Percentiles rank a stretch among this genome's conserved stretches.
Evolutionary conservation across 2,113 vertebrate species (phyloP).

Genomic region (Lagopus muta): DNA sequence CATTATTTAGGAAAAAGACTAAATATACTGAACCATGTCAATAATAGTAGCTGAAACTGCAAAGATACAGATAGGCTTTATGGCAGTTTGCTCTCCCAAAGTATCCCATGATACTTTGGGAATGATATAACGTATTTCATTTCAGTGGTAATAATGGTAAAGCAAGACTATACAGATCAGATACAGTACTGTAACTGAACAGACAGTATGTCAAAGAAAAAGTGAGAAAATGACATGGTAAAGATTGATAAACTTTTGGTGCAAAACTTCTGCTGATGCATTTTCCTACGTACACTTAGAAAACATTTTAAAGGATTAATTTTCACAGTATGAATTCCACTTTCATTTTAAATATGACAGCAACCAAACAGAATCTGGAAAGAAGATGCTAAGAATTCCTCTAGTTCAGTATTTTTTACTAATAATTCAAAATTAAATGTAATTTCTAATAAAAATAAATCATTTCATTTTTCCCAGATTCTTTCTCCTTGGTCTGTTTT

Average conservation of each 20-base stretch:
- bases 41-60: neutral
- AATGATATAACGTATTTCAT: neutral
- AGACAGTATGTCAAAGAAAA: neutral
- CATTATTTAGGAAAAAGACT: conserved; percentile 1
- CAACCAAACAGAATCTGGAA: neutral
- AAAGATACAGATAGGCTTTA: neutral
- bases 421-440: neutral
- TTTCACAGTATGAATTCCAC: neutral
- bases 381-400: neutral
- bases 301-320: neutral
- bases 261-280: neutral
- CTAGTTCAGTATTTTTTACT: neutral
- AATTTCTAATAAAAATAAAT: neutral
- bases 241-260: neutral
- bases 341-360: neutral
- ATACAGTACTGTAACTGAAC: neutral
- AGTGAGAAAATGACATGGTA: neutral
- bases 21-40: neutral
- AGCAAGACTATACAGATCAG: neutral
- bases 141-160: neutral
- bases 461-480: neutral
- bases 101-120: neutral
- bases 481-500: neutral
- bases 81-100: neutral
- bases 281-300: neutral